These are phyloP conservation scores for Spheniscus humboldti DNA, from an alignment of 2,797 vertebrate species.

Conservation along the genomic window DNA sequence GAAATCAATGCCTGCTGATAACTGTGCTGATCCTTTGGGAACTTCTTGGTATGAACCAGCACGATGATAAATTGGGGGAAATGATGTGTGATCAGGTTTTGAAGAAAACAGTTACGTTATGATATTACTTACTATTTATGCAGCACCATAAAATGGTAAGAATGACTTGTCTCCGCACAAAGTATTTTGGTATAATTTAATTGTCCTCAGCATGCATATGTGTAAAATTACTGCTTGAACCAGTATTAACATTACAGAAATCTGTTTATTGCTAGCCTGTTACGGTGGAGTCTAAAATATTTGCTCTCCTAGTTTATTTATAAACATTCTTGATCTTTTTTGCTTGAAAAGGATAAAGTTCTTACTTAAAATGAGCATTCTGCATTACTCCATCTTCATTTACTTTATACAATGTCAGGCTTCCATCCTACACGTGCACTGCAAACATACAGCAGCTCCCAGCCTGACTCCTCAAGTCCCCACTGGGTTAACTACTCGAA, in stretches of 20 bases:
- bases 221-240: not conserved
- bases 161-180: not conserved
- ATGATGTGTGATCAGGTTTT: not conserved
- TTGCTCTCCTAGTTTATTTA: not conserved
- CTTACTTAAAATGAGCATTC: not conserved
- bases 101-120: not conserved
- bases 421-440: not conserved
- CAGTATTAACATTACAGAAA: not conserved
- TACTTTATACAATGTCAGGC: not conserved
- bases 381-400: not conserved
- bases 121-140: not conserved
- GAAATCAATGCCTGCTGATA: not conserved
- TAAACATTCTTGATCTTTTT: not conserved
- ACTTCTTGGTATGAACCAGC: not conserved
- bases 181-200: not conserved
- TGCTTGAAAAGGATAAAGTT: not conserved
- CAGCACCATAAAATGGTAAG: not conserved
- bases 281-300: not conserved
- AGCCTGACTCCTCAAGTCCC: not conserved
- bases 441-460: not conserved
- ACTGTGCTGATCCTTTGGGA: not conserved
- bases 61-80: not conserved
- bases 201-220: not conserved
- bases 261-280: not conserved
- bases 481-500: not conserved